These are phyloP conservation scores for Phyllostomus hastatus DNA, from an alignment of 2,113 vertebrate genomes.

Conservation along the genomic window DNA sequence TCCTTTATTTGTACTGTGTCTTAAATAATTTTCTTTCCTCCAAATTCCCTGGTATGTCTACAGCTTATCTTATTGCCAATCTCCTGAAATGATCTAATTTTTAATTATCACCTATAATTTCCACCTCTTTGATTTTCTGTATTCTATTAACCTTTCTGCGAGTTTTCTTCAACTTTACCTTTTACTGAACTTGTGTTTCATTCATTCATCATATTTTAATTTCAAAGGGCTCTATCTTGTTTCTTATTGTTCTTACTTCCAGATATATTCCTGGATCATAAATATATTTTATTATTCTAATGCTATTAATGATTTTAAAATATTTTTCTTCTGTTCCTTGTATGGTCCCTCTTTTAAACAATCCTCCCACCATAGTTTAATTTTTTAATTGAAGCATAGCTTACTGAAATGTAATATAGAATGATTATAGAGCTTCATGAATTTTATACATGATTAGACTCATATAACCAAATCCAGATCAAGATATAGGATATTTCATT, in stretches of 20 bases:
- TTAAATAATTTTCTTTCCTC: background rate
- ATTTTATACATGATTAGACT: background rate
- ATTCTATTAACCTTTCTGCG: background rate
- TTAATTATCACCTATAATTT: background rate
- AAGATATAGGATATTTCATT: background rate
- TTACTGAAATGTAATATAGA: background rate
- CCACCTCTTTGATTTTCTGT: background rate
- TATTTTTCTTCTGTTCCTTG: background rate
- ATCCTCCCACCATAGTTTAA: background rate
- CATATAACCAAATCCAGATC: background rate
- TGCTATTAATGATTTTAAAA: background rate
- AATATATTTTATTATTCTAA: background rate
- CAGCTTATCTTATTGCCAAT: background rate
- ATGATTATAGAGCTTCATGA: background rate
- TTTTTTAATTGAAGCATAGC: background rate
- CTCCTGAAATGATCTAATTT: background rate
- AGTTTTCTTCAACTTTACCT: background rate
- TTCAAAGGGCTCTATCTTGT: background rate
- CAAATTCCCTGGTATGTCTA: background rate
- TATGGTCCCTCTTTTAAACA: background rate
- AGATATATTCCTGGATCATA: background rate
- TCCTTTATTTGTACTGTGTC: background rate
- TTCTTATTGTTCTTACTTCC: background rate
- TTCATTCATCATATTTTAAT: background rate
- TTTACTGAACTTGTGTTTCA: background rate